phyloP scores from a whole-genome alignment of 2,113 vertebrate genomes.

The Lagenorhynchus albirostris region DNA sequence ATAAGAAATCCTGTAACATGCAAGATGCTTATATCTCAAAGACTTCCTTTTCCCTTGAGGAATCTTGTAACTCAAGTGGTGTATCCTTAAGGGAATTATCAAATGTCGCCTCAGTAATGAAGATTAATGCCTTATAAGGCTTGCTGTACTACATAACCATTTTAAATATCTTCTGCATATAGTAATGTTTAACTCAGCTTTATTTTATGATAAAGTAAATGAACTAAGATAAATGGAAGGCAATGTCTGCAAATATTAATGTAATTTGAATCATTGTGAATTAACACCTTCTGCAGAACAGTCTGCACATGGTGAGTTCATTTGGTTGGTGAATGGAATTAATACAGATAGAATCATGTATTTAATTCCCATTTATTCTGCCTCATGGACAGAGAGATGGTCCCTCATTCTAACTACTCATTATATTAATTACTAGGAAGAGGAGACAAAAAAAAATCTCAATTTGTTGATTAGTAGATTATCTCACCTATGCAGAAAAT shows the following conservation, averaged over 20 bases:
- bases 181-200: slow-evolving; percentile 80
- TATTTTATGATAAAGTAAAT: slow-evolving; percentile 84
- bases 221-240: slow-evolving; percentile 78
- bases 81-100: slow-evolving; percentile 75
- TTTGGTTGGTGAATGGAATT: slow-evolving; percentile 57
- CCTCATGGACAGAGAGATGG: background rate
- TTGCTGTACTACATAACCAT: slow-evolving; percentile 60
- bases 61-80: slow-evolving; percentile 46
- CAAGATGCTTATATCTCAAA: slow-evolving; percentile 34
- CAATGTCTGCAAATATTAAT: slow-evolving; percentile 77
- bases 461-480: background rate
- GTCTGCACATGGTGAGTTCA: slow-evolving; percentile 59
- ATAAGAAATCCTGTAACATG: slow-evolving; percentile 1
- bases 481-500: background rate
- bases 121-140: slow-evolving; percentile 73
- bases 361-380: background rate
- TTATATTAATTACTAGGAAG: background rate
- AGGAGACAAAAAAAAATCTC: background rate
- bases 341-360: slow-evolving; percentile 32
- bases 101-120: slow-evolving; percentile 77
- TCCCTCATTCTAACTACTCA: background rate
- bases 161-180: slow-evolving; percentile 74
- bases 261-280: slow-evolving; percentile 79
- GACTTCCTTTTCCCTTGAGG: slow-evolving; percentile 67
- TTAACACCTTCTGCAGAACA: slow-evolving; percentile 75